A percentile compares a stretch with the other conserved stretches of the same genome.
Evolutionary conservation across 2,888 invertebrate genomes (phyloP).

Genomic region (Xestia sexstrigata): DNA sequence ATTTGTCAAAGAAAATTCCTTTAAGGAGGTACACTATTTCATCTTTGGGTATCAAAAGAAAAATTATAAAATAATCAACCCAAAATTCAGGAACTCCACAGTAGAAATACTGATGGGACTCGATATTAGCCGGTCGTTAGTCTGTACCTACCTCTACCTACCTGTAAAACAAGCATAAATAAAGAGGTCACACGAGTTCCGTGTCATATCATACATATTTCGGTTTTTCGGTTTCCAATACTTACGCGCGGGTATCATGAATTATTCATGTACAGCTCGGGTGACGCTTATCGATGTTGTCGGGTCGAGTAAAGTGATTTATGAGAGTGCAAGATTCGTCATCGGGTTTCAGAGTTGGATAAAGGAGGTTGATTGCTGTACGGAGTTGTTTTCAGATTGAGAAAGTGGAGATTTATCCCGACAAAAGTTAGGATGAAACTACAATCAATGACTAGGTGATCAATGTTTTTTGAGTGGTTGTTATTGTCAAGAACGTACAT

Average conservation of each 20-base stretch:
- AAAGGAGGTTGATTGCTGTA: background rate
- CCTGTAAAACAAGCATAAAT: conserved; percentile 31
- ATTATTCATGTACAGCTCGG: conserved; percentile 75
- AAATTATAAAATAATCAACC: no score
- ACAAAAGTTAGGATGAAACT: background rate
- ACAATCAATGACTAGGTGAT: background rate
- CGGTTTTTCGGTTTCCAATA: conserved; percentile 67
- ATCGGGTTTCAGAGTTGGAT: conserved; percentile 25
- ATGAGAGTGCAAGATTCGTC: conserved; percentile 61
- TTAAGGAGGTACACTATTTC: background rate
- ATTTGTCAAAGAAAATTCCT: no score
- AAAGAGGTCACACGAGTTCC: conserved; percentile 52
- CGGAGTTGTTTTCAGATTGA: background rate
- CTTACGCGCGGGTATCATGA: conserved; percentile 68
- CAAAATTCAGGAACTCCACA: no score
- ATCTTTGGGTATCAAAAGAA: background rate
- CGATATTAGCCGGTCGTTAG: background rate
- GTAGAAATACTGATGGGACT: background rate
- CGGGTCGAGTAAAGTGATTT: conserved; percentile 71
- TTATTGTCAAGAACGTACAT: background rate
- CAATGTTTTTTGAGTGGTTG: background rate
- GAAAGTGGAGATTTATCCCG: background rate
- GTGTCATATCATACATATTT: conserved; percentile 54
- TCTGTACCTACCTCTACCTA: background rate
- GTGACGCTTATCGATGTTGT: conserved; percentile 75